phyloP scores from a whole-genome alignment of 2,888 invertebrate genomes.

The Ectemnius continuus region DNA sequence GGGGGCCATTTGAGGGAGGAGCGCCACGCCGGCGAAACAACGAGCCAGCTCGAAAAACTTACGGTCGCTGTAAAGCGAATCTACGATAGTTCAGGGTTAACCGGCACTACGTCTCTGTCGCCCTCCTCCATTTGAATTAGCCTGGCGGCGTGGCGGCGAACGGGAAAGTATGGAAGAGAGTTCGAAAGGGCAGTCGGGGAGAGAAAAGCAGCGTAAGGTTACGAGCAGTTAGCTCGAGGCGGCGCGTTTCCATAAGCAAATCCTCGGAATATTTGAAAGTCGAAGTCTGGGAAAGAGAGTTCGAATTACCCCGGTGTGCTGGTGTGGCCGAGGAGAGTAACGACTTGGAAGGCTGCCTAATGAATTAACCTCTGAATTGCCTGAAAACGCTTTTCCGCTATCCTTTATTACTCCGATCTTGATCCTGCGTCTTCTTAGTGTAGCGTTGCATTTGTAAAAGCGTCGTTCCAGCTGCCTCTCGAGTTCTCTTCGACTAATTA shows the following conservation, averaged over 20 bases:
- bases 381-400: slow-evolving; percentile 16
- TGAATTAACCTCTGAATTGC: slow-evolving; percentile 32
- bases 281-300: slow-evolving; percentile 27
- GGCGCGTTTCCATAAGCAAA: slow-evolving; percentile 43
- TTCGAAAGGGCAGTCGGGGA: slow-evolving; percentile 10
- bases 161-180: slow-evolving; percentile 7
- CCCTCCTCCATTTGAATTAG: slow-evolving; percentile 35
- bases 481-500: slow-evolving; percentile 3
- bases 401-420: slow-evolving; percentile 21
- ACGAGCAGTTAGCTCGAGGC: slow-evolving; percentile 15
- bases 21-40: slow-evolving; percentile 25
- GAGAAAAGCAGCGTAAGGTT: neutral
- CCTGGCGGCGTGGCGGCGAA: slow-evolving; percentile 8
- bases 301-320: slow-evolving; percentile 18
- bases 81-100: slow-evolving; percentile 66
- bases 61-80: slow-evolving; percentile 66
- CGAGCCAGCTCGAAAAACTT: slow-evolving; percentile 59
- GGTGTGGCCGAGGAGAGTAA: slow-evolving; percentile 16
- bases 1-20: slow-evolving; percentile 30
- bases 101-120: slow-evolving; percentile 58
- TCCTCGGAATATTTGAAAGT: slow-evolving; percentile 44
- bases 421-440: slow-evolving; percentile 15
- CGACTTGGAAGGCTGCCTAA: slow-evolving; percentile 29
- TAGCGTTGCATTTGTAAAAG: slow-evolving; percentile 14
- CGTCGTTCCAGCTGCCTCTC: neutral